Base-by-base conservation (phyloP, 2,888 invertebrate genomes). In the Anagyrus pseudococci region DNA sequence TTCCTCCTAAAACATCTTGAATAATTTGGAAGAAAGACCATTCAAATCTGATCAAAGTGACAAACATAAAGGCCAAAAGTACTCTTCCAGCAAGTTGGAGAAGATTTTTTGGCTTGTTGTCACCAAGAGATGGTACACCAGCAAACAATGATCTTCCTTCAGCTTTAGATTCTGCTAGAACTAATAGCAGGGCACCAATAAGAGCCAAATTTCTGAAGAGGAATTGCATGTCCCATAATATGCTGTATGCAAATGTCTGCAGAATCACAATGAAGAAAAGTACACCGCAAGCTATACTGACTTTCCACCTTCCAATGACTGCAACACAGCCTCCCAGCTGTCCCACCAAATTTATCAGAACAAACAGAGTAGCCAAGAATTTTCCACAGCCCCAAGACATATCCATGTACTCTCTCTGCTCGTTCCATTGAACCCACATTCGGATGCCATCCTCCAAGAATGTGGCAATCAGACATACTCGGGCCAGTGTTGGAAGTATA, bases 351-450 rank as follows among this genome's bases (percentile, higher is more conserved):
- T 99, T 99, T 74, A 96, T 83, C 65, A 99, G 84, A 66, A 99
- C 98, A 83, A 99, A 99, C 70, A 96, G 72, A 17, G 96, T 94
- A 53, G 97, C 97, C 66, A 99, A 82, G 81, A 98, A 90, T 76
- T 89, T 90, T 47, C 98, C 98, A 84, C 98, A 97, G 48, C 92
- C 91, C 99, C 98, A 98, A 15, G 95, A 94, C 85, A 93, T 90
- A 80, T 96, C 92, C 95, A 98, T 98, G 81, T 97, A 98, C 80
- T 97, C 96, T 46, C 96, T 86, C 82, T 98, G 98, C 77, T 98
- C 97, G 58, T 88, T 88, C 98, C 98, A 98, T 82, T 99, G 99
- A 77, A 95, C 92, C 92, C 96, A 99, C 99, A 99, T 99, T 66
- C 99, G 89, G 64, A 99, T 86, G 1, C 99, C 99, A 85, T 99